These are phyloP conservation scores for Quadroppia sp. DNA, from an alignment of 2,888 invertebrate species.

Conservation along the genomic window DNA sequence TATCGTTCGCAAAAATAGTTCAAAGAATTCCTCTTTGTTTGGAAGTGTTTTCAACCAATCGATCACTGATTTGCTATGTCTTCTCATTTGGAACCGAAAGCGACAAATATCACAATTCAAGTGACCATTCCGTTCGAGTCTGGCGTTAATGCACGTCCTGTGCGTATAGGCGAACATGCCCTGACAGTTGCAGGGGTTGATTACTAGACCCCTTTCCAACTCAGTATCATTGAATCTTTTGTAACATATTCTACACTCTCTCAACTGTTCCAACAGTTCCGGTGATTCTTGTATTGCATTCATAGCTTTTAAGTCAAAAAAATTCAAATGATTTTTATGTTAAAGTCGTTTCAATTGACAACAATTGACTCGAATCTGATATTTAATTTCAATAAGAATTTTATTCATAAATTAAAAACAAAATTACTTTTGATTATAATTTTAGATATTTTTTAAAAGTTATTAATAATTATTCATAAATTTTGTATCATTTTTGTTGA, in stretches of 20 bases:
- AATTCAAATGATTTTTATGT: too few species aligned
- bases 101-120: not conserved
- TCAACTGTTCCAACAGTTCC: not conserved
- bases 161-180: conserved; percentile 5
- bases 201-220: not conserved
- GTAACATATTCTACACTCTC: not conserved
- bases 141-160: not conserved
- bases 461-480: too few species aligned
- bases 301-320: too few species aligned
- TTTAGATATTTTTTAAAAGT: too few species aligned
- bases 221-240: not conserved
- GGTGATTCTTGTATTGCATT: too few species aligned
- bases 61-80: not conserved
- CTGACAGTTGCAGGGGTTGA: conserved; percentile 30
- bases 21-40: not conserved
- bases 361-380: too few species aligned
- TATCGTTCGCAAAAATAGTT: not conserved
- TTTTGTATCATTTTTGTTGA: too few species aligned
- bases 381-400: too few species aligned
- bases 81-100: not conserved
- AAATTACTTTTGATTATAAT: too few species aligned
- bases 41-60: not conserved
- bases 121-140: not conserved
- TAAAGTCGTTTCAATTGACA: too few species aligned
- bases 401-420: too few species aligned